Conservation (phyloP, 2,888 invertebrate species). For the Euphydryas editha region DNA sequence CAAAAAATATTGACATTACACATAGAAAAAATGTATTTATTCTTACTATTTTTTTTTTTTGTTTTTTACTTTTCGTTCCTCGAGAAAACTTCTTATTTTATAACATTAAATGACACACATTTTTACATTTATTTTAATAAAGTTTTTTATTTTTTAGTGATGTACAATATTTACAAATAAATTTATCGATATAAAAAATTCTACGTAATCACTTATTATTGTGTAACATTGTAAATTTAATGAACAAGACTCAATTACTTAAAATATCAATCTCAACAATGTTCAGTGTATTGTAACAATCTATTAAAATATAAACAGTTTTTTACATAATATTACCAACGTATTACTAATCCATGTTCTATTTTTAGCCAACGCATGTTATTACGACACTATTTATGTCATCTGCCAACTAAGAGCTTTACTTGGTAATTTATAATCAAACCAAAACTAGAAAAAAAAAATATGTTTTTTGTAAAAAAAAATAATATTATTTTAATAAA, state of each 20-base stretch:
- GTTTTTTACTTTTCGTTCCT: no score
- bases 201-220: no score
- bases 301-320: constrained; percentile 12
- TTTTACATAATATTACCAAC: constrained; percentile 17
- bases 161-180: no score
- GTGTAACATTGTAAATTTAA: no score
- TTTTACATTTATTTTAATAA: no score
- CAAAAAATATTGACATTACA: no score
- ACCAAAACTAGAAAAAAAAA: not conserved
- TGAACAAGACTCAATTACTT: not conserved
- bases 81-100: no score
- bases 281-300: constrained; percentile 5
- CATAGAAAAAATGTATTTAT: no score
- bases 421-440: not conserved
- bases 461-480: not conserved
- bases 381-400: constrained; percentile 30
- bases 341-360: constrained; percentile 28
- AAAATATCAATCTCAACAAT: constrained; percentile 5
- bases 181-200: no score
- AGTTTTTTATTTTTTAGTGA: no score
- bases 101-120: no score
- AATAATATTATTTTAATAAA: not conserved
- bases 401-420: constrained; percentile 13
- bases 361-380: constrained; percentile 31
- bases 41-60: no score